Conservation (phyloP, 2,888 invertebrate genomes). For the Pyrocoelia pectoralis region DNA sequence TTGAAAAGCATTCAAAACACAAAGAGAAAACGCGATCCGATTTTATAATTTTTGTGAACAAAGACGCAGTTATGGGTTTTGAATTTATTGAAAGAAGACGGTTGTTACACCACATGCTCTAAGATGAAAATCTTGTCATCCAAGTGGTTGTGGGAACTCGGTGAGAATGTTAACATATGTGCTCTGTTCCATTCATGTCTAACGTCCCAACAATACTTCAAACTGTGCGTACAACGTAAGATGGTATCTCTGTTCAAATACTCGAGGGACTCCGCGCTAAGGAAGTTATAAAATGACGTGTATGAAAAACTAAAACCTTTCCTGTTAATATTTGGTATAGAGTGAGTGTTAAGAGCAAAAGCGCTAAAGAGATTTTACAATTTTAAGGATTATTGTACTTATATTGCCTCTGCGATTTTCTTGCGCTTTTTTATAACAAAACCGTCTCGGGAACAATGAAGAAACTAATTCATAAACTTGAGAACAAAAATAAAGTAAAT, state of each 20-base stretch:
- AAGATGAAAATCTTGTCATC: conserved; percentile 59
- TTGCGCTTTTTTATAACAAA: background rate
- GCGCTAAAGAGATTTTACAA: conserved; percentile 37
- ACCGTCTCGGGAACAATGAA: background rate
- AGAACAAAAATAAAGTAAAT: conserved; percentile 3
- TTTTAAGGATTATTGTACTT: conserved; percentile 34
- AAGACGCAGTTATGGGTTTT: conserved; percentile 28
- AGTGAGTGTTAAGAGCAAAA: conserved; percentile 30
- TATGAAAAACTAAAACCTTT: conserved; percentile 21
- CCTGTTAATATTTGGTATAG: conserved; percentile 22
- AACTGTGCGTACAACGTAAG: conserved; percentile 23
- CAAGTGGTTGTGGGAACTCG: conserved; percentile 57
- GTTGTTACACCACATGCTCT: conserved; percentile 47
- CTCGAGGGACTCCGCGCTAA: conserved; percentile 11
- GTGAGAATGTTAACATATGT: conserved; percentile 58
- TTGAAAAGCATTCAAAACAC: conserved; percentile 34
- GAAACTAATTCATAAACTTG: conserved; percentile 2
- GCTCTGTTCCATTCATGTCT: conserved; percentile 47
- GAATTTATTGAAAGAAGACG: conserved; percentile 32
- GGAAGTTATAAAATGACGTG: conserved; percentile 25
- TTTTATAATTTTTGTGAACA: conserved; percentile 35
- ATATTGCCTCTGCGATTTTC: background rate
- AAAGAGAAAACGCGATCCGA: conserved; percentile 36
- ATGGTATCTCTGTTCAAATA: conserved; percentile 28
- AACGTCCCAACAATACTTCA: conserved; percentile 36